These are phyloP conservation scores for Agriopis leucophaearia DNA, from an alignment of 2,888 invertebrate species.

Conservation along the genomic window DNA sequence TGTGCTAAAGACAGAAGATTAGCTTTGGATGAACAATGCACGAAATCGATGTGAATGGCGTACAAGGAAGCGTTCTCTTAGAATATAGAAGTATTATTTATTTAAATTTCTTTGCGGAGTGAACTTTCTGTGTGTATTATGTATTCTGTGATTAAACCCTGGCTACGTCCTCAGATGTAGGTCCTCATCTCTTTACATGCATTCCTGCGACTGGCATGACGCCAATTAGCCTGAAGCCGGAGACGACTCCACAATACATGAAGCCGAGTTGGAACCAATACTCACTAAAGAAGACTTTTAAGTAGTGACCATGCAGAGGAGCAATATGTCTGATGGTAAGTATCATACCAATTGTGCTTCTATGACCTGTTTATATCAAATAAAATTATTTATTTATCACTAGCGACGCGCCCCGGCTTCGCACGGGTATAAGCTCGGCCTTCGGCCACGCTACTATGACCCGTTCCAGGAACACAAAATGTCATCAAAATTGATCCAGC, in stretches of 20 bases:
- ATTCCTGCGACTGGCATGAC: slow-evolving; percentile 55
- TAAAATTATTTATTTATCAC: too few relatives aligned
- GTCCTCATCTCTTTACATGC: slow-evolving; percentile 34
- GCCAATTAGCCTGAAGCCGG: slow-evolving; percentile 70
- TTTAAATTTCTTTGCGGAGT: too few relatives aligned
- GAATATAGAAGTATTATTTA: too few relatives aligned
- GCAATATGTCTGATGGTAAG: not conserved
- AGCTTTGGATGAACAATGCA: slow-evolving; percentile 6
- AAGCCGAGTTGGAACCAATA: not conserved
- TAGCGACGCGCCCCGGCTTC: too few relatives aligned
- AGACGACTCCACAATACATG: slow-evolving; percentile 54
- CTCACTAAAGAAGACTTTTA: not conserved
- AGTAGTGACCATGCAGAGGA: not conserved
- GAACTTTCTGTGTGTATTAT: too few relatives aligned
- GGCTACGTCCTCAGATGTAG: slow-evolving; percentile 5
- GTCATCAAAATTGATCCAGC: too few relatives aligned
- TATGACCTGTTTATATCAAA: not conserved
- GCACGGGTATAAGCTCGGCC: too few relatives aligned
- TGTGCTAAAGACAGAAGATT: slow-evolving; percentile 10
- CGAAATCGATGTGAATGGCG: not conserved
- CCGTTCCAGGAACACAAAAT: too few relatives aligned
- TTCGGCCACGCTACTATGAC: too few relatives aligned
- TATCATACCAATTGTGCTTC: not conserved
- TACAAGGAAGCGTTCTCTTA: not conserved
- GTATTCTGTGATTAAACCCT: not conserved